These are phyloP conservation scores for Equus przewalskii DNA, from an alignment of 2,113 vertebrate genomes.

Conservation along the genomic window DNA sequence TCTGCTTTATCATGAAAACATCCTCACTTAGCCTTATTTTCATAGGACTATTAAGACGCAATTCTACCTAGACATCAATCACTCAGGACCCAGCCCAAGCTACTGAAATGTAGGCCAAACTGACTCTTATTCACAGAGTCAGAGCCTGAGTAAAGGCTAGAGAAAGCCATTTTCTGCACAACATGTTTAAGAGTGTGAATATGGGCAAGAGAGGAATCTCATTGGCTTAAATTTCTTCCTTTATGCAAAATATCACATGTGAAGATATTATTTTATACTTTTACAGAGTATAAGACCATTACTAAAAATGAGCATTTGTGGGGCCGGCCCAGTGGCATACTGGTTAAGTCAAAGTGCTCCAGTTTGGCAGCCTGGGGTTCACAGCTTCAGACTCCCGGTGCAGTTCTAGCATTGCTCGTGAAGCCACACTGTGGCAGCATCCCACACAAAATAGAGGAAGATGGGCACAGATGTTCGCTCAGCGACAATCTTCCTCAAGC, in stretches of 20 bases:
- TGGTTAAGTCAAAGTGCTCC: too few relatives aligned
- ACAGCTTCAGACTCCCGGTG: too few relatives aligned
- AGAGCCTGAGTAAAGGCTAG: not conserved
- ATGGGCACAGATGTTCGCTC: too few relatives aligned
- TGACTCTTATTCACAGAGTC: not conserved
- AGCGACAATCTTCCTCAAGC: too few relatives aligned
- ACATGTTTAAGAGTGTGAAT: not conserved
- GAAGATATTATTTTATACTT: not conserved
- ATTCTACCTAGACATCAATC: not conserved
- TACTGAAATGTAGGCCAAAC: not conserved
- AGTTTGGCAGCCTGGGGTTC: too few relatives aligned
- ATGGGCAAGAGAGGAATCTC: not conserved
- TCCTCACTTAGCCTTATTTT: not conserved
- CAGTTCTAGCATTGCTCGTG: too few relatives aligned
- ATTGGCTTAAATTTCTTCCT: not conserved
- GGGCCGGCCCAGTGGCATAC: too few relatives aligned
- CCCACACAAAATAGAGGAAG: too few relatives aligned
- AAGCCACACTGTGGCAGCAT: too few relatives aligned
- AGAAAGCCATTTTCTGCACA: not conserved
- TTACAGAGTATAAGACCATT: not conserved
- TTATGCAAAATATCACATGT: not conserved
- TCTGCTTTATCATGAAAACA: not conserved
- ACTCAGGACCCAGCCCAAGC: not conserved
- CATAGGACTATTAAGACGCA: not conserved
- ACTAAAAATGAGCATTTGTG: not conserved